Percentiles rank a stretch among this genome's conserved stretches.
Evolutionary conservation across 2,888 invertebrate species (phyloP).

Genomic region (Limnephilus marmoratus): DNA sequence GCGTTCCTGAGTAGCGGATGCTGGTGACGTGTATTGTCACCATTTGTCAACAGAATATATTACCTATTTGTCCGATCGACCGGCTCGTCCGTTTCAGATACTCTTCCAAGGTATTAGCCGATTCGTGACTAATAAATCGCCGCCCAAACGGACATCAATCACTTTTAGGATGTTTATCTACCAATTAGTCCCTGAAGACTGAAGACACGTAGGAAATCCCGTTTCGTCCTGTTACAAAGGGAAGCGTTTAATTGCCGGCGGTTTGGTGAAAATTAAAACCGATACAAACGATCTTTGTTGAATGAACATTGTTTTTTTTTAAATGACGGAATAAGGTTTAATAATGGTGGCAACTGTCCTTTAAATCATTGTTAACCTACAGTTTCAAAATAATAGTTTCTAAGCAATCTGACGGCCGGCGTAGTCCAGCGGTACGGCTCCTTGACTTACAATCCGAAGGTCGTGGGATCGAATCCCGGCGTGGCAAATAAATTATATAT

Average conservation of each 20-base stretch:
- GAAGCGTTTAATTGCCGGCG: not conserved
- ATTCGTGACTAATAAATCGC: conserved; percentile 2
- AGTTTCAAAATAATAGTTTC: too few species aligned
- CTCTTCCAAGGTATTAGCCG: not conserved
- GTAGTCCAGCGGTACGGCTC: too few species aligned
- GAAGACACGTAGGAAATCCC: conserved; percentile 2
- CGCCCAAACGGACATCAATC: not conserved
- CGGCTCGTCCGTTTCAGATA: not conserved
- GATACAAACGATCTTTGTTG: not conserved
- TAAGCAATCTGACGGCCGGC: too few species aligned
- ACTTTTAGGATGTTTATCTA: not conserved
- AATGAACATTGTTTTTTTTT: not conserved
- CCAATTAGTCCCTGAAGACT: not conserved
- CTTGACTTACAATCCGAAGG: too few species aligned
- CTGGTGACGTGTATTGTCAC: conserved; percentile 36
- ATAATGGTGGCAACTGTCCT: not conserved
- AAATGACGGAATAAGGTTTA: not conserved
- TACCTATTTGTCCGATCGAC: not conserved
- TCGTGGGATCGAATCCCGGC: too few species aligned
- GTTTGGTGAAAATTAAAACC: not conserved
- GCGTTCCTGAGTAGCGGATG: conserved; percentile 5
- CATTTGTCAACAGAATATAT: conserved; percentile 29
- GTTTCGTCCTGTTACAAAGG: not conserved
- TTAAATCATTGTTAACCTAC: too few species aligned
- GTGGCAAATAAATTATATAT: too few species aligned